phyloP scores from a whole-genome alignment of 2,113 vertebrate genomes.

The Xenopus laevis region DNA sequence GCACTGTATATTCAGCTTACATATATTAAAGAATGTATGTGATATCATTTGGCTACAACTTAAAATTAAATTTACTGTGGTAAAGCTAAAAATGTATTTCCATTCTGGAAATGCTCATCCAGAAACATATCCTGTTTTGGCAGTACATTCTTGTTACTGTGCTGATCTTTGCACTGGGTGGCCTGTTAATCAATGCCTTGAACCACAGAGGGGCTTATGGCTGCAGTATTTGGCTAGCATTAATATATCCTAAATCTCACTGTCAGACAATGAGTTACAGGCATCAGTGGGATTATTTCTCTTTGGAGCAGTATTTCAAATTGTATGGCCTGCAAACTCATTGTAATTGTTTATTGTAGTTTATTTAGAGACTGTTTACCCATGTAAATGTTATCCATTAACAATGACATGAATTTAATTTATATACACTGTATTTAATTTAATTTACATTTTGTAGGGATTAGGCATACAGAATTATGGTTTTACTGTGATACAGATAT shows the following conservation, averaged over 20 bases:
- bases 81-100: slow-evolving; percentile 23
- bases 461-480: too few relatives aligned
- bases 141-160: neutral
- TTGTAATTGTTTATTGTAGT: too few relatives aligned
- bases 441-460: too few relatives aligned
- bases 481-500: too few relatives aligned
- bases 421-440: too few relatives aligned
- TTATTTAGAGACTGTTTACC: too few relatives aligned
- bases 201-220: slow-evolving; percentile 11
- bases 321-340: too few relatives aligned
- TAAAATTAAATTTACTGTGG: slow-evolving; percentile 36
- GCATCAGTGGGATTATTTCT: too few relatives aligned
- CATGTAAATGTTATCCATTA: too few relatives aligned
- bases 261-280: neutral
- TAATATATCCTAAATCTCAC: neutral
- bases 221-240: neutral
- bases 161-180: slow-evolving; percentile 30
- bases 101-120: slow-evolving; percentile 18
- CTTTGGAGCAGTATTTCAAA: too few relatives aligned
- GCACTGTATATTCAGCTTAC: too few relatives aligned
- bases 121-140: slow-evolving; percentile 2
- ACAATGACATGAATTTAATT: too few relatives aligned
- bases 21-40: slow-evolving; percentile 1
- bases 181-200: slow-evolving; percentile 27
- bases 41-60: slow-evolving; percentile 15